A percentile compares a stretch with the other conserved stretches of the same genome.
phyloP scores from a whole-genome alignment of 2,797 vertebrate species.

The Phoxinus dragarum region DNA sequence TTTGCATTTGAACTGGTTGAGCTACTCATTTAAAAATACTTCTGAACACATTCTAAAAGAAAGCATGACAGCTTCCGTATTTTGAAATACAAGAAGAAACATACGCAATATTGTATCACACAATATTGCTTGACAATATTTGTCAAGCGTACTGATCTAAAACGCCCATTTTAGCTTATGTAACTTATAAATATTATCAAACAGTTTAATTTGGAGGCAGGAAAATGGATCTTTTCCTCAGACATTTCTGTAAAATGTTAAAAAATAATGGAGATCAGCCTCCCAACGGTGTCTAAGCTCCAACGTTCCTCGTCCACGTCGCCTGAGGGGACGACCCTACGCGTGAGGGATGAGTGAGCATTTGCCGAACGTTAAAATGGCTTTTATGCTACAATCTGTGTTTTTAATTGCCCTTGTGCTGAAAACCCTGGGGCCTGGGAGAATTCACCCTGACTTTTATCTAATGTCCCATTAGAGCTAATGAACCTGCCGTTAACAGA shows the following conservation, averaged over 20 bases:
- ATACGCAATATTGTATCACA: not conserved
- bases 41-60: not conserved
- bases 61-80: not conserved
- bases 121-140: not conserved
- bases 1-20: not conserved
- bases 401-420: conserved; percentile 64
- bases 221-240: not conserved
- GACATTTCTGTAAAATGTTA: conserved; percentile 25
- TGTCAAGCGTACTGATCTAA: not conserved
- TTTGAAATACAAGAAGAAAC: not conserved
- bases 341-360: conserved; percentile 55
- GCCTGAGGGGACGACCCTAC: conserved; percentile 36
- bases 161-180: not conserved
- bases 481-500: conserved; percentile 64
- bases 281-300: conserved; percentile 37
- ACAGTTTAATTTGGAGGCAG: not conserved
- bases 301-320: not conserved
- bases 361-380: conserved; percentile 58
- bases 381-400: conserved; percentile 53
- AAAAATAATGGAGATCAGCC: conserved; percentile 27
- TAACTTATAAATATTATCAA: not conserved
- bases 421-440: conserved; percentile 62
- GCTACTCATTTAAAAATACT: not conserved
- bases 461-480: conserved; percentile 69
- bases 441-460: conserved; percentile 66